Evolutionary conservation across 2,113 vertebrate species (phyloP), one percentile per base, ranked within the genome.

Genomic region (Vidua macroura): DNA sequence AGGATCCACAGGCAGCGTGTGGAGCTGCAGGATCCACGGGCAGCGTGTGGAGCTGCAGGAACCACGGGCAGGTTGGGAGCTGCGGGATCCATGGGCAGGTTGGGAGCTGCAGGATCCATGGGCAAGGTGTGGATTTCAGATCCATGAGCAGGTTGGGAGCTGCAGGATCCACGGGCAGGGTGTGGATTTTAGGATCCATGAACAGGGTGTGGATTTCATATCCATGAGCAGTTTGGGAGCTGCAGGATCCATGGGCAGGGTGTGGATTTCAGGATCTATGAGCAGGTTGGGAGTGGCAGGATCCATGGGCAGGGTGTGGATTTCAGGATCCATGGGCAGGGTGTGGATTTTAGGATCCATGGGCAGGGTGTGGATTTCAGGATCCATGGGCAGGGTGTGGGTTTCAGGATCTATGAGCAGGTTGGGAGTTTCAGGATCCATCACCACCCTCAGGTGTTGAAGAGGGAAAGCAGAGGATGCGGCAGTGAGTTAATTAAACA

Each of bases 311-410:
- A 6, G 9, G 23, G 6, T 25, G 33, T 11, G 33, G 24, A 22
- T 18, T 28, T 44, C 43, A 44, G 43, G 43, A 44, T 44, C 44
- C 44, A 44, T 44, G 44, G 8, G 43, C 39, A 39, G 35, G 35
- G 49, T 51, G 23, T 10, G 51, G 15, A 11, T 6, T 3, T 3
- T 20, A 48, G 59, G 53, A 33, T 49, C 44, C 2, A 1, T 44
- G 39, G 2, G 19, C 6, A 13, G 31, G 22, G 1, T 4, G 10
- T 5, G 1, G 6, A 1, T 6, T 12, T 13, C 17, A 22, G 44
- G 60, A 35, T 35, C 39, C 1, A 0, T 1, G 6, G 23, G 20
- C 3, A 6, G 12, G 35, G 49, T 51, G 23, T 10, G 1, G 4
- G 35, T 33, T 49, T 35, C 4, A 15, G 59, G 53, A 33, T 49